Evolutionary conservation across 2,888 invertebrate genomes (phyloP), one percentile per base, ranked within the genome.

Genomic region (Eristalis pertinax): DNA sequence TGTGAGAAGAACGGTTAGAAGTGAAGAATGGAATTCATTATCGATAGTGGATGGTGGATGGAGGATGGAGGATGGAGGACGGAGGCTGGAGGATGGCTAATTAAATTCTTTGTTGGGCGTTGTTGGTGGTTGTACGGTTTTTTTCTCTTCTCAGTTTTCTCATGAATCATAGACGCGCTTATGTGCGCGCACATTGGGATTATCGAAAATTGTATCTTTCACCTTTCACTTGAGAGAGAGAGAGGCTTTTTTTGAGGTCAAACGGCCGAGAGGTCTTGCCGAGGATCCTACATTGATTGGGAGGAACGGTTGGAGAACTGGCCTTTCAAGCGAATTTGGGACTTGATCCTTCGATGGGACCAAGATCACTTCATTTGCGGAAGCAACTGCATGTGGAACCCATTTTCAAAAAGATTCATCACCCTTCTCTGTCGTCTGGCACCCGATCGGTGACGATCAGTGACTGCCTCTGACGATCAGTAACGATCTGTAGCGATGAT

Each of bases 1-100:
- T 62, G 19, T 38, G 26, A 29, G 32, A 11, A 50, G 35, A 74
- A 65, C 58, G 32, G 38, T 67, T 75, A 67, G 35, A 58, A 67
- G 35, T 67, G 65, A 26, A 29, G 58, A 72, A 72, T 78, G 64
- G 64, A 70, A 72, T 64, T 65, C 75, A 67, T 67, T 70, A 70
- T 58, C 41, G 15, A 41, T 10, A 7, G 50, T 19, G 22, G 41
- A 32, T 70, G 26, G 56, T 38, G n/a, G 70, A 1, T 26, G 26
- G 26, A 4, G 22, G 41, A 32, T 70, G 35, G 56, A 38, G n/a
- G 70, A 78, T 62, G 32, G 68, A n/a, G n/a, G 70, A 1, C 4
- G 26, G 26, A 4, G 22, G 41, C 24, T 70, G 35, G 56, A 38
- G n/a, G 70, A 78, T 62, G 32, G 68, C 43, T 76, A 76, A 68